Percentiles rank a stretch among this genome's conserved stretches.
Evolutionary conservation across 92 coral and sea anemone species (phyloP).

Genomic region (Galaxea fascicularis): DNA sequence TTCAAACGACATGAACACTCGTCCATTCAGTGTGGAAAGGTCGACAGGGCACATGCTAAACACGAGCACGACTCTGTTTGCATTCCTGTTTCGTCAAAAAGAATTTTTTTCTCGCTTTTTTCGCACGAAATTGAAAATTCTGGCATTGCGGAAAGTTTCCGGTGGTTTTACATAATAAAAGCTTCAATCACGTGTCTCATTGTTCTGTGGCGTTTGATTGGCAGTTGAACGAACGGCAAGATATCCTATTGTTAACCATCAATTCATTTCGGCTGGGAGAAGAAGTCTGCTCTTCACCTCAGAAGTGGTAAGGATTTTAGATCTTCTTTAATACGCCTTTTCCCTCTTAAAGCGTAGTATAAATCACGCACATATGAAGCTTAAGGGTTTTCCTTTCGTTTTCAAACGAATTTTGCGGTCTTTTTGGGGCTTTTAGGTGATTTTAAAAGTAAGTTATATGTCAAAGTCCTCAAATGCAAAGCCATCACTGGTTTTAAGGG

Average conservation of each 20-base stretch:
- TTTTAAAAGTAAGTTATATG: slow-evolving; percentile 53
- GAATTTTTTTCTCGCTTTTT: slow-evolving; percentile 64
- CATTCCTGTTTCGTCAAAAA: slow-evolving; percentile 50
- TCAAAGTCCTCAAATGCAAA: slow-evolving; percentile 40
- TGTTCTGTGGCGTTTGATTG: slow-evolving; percentile 88
- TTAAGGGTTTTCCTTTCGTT: slow-evolving; percentile 31
- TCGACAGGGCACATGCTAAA: slow-evolving; percentile 34
- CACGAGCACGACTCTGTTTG: slow-evolving; percentile 42
- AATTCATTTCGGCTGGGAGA: slow-evolving; percentile 81
- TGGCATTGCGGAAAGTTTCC: slow-evolving; percentile 76
- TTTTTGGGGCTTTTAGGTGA: slow-evolving; percentile 50
- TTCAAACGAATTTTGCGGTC: slow-evolving; percentile 50
- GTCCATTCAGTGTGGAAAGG: slow-evolving; percentile 19
- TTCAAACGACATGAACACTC: slow-evolving; percentile 24
- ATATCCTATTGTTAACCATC: slow-evolving; percentile 77
- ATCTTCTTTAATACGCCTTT: slow-evolving; percentile 68
- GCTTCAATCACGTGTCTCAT: slow-evolving; percentile 80
- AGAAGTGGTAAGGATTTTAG: slow-evolving; percentile 85
- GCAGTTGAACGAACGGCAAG: slow-evolving; percentile 87
- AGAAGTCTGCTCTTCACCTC: slow-evolving; percentile 75
- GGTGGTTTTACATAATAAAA: slow-evolving; percentile 89
- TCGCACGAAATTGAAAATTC: slow-evolving; percentile 64
- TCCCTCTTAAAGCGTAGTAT: slow-evolving; percentile 26
- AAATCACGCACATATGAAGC: slow-evolving; percentile 17
- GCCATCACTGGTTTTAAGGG: slow-evolving; percentile 42